Evolutionary conservation across 2,113 vertebrate species (phyloP), one percentile per base, ranked within the genome.

Genomic region (Clarias magur): DNA sequence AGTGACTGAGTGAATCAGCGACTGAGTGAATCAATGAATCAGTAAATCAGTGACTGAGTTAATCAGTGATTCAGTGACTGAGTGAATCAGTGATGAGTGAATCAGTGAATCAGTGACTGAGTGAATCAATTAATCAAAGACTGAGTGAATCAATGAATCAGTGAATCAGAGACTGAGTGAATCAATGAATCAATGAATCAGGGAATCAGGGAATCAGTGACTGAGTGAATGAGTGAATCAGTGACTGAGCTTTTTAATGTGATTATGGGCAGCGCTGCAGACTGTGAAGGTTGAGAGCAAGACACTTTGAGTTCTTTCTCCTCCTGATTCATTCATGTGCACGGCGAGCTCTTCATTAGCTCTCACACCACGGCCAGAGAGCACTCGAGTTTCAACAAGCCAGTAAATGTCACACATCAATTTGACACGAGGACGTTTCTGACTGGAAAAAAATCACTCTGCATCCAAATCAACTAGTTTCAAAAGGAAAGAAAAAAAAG

Each of bases 351-450:
- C 72, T 75, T 75, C 42, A 75, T 75, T 75, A 75, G 72, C 72
- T 53, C 72, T 53, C 42, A 75, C 10, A 75, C 72, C 72, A 75
- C 72, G 3, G 72, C 21, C 38, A 75, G 42, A 42, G 70, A 75
- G 72, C 72, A 13, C 72, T 75, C 72, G 25, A 25, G 72, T 25
- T 75, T 56, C 75, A 78, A 78, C 75, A 78, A 78, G 75, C 75
- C 75, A 54, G 75, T 78, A 78, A 78, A 78, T 78, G 75, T 78
- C 75, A 78, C 48, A 78, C 75, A 78, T 78, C 75, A 78, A 56
- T 78, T 78, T 78, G 75, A 78, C 75, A 78, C 48, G 11, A 78
- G 48, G 75, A 56, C 7, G 48, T 78, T 82, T 17, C 81, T 27
- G 25, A 25, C 60, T 65, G 60, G 23, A 34, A 65, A 62, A 67